Evolutionary conservation across 2,797 vertebrate species (phyloP), one percentile per base, ranked within the genome.

Genomic region (Darevskia nairensis): DNA sequence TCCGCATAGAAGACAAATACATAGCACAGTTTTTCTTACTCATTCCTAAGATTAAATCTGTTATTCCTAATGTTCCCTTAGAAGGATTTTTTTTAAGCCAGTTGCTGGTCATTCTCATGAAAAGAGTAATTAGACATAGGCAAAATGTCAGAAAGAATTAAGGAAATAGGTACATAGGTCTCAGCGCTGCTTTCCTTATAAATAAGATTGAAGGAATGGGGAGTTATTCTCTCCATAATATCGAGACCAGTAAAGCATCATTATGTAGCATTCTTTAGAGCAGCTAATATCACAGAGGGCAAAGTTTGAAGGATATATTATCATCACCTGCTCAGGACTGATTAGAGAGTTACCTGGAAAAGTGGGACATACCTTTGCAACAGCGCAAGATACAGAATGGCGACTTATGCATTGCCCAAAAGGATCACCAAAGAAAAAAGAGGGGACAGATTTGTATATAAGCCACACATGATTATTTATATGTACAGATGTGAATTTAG

Each of bases 11-110:
- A 55, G 1, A n/a, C 32, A 21, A 79, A 66, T 11, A 27, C 1
- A 80, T 2, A 79, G 25, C 13, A 72, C 25, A 39, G 76, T 84
- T 92, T 92, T 87, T 82, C 68, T 80, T 27, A 41, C 76, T 86
- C 82, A 66, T 81, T 90, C 71, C 41, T 84, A 69, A 19, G 2
- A 23, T 87, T 90, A 86, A 64, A 8, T 77, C n/a, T 89, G 10
- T 82, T 77, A 21, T 88, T 91, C 68, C 59, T 86, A 74, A 39
- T 10, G 39, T 87, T 29, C 59, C 13, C 3, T 72, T 80, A 64
- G 44, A 88, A 9, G 25, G 46, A 35, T 46, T 15, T 69, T 82
- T 81, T 80, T 85, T 11, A 41, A 71, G 66, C 44, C 46, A 81
- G 29, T 81, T 77, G 35, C 23, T 84, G 50, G 59, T 85, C 68